Base-by-base conservation (phyloP, 1,140 invertebrate species). In the Anoplophora glabripennis region DNA sequence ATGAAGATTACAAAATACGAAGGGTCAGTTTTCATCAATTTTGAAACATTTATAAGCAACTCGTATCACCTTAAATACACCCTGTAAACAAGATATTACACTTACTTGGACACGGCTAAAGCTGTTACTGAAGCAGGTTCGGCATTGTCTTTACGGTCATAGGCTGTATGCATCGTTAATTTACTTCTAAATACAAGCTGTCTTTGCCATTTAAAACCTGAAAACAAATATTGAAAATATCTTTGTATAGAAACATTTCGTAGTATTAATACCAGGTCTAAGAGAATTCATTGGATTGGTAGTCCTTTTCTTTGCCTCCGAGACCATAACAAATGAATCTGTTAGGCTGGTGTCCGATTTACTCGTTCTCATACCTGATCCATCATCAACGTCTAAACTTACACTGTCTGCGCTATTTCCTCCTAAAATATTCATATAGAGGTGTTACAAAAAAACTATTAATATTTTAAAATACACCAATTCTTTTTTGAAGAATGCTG, bases 131-230 rank as follows among this genome's bases (percentile, higher is more conserved):
- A 93, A 21, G 96, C 96, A 41, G 96, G 96, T 76, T 96, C 93
- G 0, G 89, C 86, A 82, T 99, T 99, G 78, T 99, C 96, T 72
- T 94, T 92, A 15, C 96, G 81, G 79, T 98, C 94, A 75, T 94
- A 99, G 28, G 96, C 96, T 59, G 96, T 99, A 75, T 99, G 96
- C 94, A 99, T 98, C 11, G 96, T 99, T 57, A 99, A 79, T 80
- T 98, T 97, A 70, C 93, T 95, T 69, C 95, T 84, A 74, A 98
- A 94, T 47, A 97, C 88, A 51, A 99, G 80, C 73, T 96, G 92
- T 63, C 93, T 84, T 74, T 90, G 85, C 96, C 95, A 99, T 64
- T 89, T 88, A 72, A 93, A 92, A 42, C 89, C 89, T 85, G 69
- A 15, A 72, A 68, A 68, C 11, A 58, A 65, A 51, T 44, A 41